Conservation (phyloP, 2,113 vertebrate species). For the Sceloporus tristichus region DNA sequence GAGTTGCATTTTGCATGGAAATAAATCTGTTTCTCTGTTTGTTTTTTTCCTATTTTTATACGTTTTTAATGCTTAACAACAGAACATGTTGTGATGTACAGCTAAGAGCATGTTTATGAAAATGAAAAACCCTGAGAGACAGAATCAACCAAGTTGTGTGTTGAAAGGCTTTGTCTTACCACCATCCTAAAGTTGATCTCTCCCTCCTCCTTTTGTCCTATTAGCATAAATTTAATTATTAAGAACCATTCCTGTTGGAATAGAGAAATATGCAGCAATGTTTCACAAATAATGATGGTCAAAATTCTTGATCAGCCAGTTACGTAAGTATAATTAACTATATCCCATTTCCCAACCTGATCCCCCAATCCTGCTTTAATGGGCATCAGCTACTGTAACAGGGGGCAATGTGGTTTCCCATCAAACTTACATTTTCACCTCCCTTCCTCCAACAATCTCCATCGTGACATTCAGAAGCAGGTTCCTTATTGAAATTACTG, state of each 20-base stretch:
- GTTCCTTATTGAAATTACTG: too few species aligned
- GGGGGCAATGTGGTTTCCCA: too few species aligned
- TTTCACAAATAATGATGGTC: too few species aligned
- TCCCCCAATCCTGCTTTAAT: too few species aligned
- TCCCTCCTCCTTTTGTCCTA: background rate
- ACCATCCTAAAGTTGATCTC: background rate
- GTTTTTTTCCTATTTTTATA: background rate
- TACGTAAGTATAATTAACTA: too few species aligned
- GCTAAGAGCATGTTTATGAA: conserved; percentile 10
- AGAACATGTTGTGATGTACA: conserved; percentile 4
- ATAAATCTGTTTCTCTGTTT: background rate
- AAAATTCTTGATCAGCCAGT: too few species aligned
- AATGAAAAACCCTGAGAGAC: background rate
- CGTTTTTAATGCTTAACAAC: conserved; percentile 21
- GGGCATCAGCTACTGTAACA: too few species aligned
- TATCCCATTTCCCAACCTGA: too few species aligned
- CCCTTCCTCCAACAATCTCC: too few species aligned
- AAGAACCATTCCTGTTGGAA: background rate
- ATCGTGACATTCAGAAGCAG: too few species aligned
- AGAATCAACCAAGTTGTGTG: background rate
- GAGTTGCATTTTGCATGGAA: conserved; percentile 12
- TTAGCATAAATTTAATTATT: background rate
- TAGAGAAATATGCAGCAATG: background rate
- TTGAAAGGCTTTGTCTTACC: background rate
- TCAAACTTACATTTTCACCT: too few species aligned